Percentiles rank a stretch among this genome's conserved stretches.
These are phyloP conservation scores for Avahi laniger DNA, from an alignment of 2,797 vertebrate genomes.

Conservation along the genomic window DNA sequence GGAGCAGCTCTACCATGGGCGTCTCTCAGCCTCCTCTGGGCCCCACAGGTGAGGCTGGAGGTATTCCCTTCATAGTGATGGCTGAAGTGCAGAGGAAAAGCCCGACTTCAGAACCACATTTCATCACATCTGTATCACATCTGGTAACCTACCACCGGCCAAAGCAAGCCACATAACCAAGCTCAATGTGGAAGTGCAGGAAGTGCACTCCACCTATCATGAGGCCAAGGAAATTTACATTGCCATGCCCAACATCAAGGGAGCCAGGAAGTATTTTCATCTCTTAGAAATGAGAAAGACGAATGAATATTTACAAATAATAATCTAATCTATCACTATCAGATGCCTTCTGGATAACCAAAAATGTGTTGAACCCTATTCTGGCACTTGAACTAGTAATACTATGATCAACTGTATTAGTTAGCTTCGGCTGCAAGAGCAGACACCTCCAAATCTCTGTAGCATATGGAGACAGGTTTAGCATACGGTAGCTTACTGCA, in stretches of 20 bases:
- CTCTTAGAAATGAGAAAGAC: neutral
- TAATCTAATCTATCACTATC: neutral
- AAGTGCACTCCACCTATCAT: accelerated
- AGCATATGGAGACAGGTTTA: neutral
- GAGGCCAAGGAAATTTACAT: neutral
- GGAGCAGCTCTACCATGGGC: neutral
- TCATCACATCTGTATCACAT: neutral
- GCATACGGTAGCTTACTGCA: neutral
- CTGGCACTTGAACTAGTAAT: neutral
- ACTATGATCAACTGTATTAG: neutral
- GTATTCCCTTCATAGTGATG: neutral
- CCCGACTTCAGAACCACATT: neutral
- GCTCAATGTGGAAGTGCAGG: neutral
- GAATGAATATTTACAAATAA: neutral
- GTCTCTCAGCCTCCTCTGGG: neutral
- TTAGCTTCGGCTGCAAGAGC: neutral
- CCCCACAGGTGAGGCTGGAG: neutral
- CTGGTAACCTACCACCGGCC: neutral
- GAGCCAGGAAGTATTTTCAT: neutral
- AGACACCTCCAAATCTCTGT: neutral
- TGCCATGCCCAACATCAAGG: accelerated
- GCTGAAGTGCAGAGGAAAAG: neutral
- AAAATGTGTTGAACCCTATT: neutral
- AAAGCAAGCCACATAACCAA: neutral
- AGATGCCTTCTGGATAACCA: neutral